Percentiles rank a stretch among this genome's conserved stretches.
Evolutionary conservation across 2,888 invertebrate genomes (phyloP).

Genomic region (Ophioninae sp.): DNA sequence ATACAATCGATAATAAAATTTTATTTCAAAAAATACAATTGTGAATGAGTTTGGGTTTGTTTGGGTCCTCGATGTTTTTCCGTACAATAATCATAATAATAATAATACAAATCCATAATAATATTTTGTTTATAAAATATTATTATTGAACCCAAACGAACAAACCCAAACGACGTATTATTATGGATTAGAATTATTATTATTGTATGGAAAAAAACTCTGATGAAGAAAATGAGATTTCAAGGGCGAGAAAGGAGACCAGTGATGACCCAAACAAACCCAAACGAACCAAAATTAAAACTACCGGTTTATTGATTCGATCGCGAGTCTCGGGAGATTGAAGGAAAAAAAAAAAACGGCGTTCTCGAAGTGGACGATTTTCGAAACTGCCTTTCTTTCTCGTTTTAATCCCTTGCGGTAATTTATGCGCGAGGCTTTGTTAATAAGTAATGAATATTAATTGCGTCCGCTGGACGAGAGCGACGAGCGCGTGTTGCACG

Average conservation of each 20-base stretch:
- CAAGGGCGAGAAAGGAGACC: not conserved
- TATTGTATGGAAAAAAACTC: not conserved
- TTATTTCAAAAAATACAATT: not conserved
- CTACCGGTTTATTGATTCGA: too few species aligned
- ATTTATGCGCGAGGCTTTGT: constrained; percentile 79
- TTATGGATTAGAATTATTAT: not conserved
- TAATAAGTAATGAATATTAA: constrained; percentile 81
- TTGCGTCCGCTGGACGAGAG: constrained; percentile 76
- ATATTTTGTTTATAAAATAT: too few species aligned
- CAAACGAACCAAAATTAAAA: too few species aligned
- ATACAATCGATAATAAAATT: not conserved
- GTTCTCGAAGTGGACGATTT: constrained; percentile 4
- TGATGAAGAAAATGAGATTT: not conserved
- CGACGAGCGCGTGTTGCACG: constrained; percentile 62
- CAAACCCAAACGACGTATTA: too few species aligned
- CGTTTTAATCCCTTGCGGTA: constrained; percentile 61
- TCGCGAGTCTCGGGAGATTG: too few species aligned
- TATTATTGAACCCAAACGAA: too few species aligned
- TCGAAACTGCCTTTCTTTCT: constrained; percentile 49
- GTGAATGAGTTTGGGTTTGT: not conserved
- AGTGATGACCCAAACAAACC: not conserved
- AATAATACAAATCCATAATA: too few species aligned
- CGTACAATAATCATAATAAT: too few species aligned
- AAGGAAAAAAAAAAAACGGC: not conserved
- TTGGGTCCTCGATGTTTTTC: too few species aligned